These are phyloP conservation scores for Lithophane leautieri DNA, from an alignment of 2,888 invertebrate species.

Conservation along the genomic window DNA sequence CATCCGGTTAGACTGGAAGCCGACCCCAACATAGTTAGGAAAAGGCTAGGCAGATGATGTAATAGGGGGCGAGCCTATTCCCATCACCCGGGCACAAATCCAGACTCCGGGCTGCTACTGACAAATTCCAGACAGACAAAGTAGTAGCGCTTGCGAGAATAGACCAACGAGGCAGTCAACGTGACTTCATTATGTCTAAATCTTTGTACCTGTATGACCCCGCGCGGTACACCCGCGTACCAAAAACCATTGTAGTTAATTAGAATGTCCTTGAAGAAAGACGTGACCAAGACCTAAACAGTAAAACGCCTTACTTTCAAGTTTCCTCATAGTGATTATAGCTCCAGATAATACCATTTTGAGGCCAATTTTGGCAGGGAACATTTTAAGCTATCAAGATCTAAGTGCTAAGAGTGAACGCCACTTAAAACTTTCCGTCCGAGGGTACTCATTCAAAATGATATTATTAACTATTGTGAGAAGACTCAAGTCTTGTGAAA, in stretches of 20 bases:
- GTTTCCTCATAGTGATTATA: slow-evolving; percentile 23
- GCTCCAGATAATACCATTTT: slow-evolving; percentile 44
- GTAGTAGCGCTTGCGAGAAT: not conserved
- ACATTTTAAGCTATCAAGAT: slow-evolving; percentile 59
- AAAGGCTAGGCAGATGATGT: no score
- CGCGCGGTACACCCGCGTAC: no score
- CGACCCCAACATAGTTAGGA: no score
- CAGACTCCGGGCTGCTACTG: not conserved
- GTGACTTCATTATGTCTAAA: not conserved
- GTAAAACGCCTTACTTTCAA: slow-evolving; percentile 13
- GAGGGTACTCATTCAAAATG: slow-evolving; percentile 47
- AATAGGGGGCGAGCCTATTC: not conserved
- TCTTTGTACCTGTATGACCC: no score
- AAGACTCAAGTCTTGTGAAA: slow-evolving; percentile 40
- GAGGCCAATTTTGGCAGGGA: slow-evolving; percentile 43
- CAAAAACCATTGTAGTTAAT: no score
- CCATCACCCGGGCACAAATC: not conserved
- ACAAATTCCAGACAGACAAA: not conserved
- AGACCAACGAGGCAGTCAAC: not conserved
- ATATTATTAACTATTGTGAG: slow-evolving; percentile 57
- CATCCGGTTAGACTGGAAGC: no score
- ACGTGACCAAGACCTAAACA: not conserved
- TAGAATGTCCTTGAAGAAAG: no score
- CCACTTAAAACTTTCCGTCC: slow-evolving; percentile 58
- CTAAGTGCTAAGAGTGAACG: slow-evolving; percentile 46